A percentile compares a stretch with the other conserved stretches of the same genome.
Conservation (phyloP, 2,113 vertebrate species). For the Oreochromis spilurus region DNA sequence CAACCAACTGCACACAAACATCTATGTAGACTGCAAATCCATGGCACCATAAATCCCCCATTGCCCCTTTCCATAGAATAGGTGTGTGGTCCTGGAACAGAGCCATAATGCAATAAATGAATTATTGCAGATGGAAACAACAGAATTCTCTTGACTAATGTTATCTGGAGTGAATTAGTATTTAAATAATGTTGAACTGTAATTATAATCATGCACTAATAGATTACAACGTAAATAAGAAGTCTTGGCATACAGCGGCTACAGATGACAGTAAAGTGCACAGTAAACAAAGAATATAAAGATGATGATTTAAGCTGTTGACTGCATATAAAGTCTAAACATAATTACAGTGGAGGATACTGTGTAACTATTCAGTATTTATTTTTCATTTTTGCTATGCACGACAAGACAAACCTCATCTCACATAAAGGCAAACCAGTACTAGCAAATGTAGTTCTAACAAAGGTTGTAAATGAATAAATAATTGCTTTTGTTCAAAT, state of each 20-base stretch:
- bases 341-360: background rate
- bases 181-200: background rate
- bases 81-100: background rate
- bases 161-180: background rate
- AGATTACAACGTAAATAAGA: background rate
- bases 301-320: background rate
- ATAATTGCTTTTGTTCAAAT: background rate
- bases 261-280: background rate
- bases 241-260: background rate
- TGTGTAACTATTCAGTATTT: background rate
- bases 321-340: accelerated
- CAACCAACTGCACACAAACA: background rate
- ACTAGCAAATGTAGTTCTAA: background rate
- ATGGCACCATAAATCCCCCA: background rate
- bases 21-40: background rate
- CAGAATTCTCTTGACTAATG: background rate
- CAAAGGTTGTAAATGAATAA: accelerated
- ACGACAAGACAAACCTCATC: background rate
- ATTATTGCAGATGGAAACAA: background rate
- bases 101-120: background rate
- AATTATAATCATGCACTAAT: background rate
- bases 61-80: background rate
- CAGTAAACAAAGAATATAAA: background rate
- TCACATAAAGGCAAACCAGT: background rate
- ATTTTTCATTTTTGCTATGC: no score